Evolutionary conservation across 2,113 vertebrate genomes (phyloP), one percentile per base, ranked within the genome.

Genomic region (Platysternon megacephalum): DNA sequence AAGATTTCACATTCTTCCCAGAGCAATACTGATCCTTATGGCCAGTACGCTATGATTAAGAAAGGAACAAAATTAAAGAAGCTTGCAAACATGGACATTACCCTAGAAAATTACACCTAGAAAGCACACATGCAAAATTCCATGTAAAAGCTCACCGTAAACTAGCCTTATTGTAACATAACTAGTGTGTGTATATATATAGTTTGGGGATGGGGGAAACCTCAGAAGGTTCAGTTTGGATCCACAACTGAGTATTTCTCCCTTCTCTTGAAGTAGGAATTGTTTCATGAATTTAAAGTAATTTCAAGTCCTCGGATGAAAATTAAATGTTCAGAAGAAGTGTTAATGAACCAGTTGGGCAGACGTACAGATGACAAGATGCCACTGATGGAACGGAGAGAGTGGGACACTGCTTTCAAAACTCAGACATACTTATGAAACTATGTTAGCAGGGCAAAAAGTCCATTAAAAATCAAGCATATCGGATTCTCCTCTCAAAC

Each of bases 41-140:
- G 26, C 5, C 26, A 1, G 0, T 21, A n/a, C 29, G 16, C 0
- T 84, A 42, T 28, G 2, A 76, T 24, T 14, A 82, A 56, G n/a
- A 92, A 49, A 0, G 6, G 5, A 94, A 76, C 16, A 87, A 90
- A 91, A 91, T 32, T 46, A 91, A 46, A 10, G 26, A 58, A 86
- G 51, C 79, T 5, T 89, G 9, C 28, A 85, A 89, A 79, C 55
- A 7, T 5, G 74, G 78, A 16, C 9, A 46, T 79, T 85, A 90
- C 61, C 79, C 46, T 65, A 92, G 78, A 28, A 91, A 96, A 74
- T 2, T 28, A 21, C 4, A 19, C 56, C 32, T 12, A 5, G 72
- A 88, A 94, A 51, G 16, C 16, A 21, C 65, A 72, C n/a, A 72
- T 1, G 9, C 21, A 65, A 0, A 35, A 29, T 86, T 94, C 89